phyloP scores from a whole-genome alignment of 1,140 invertebrate genomes.

The Dendroctonus valens region DNA sequence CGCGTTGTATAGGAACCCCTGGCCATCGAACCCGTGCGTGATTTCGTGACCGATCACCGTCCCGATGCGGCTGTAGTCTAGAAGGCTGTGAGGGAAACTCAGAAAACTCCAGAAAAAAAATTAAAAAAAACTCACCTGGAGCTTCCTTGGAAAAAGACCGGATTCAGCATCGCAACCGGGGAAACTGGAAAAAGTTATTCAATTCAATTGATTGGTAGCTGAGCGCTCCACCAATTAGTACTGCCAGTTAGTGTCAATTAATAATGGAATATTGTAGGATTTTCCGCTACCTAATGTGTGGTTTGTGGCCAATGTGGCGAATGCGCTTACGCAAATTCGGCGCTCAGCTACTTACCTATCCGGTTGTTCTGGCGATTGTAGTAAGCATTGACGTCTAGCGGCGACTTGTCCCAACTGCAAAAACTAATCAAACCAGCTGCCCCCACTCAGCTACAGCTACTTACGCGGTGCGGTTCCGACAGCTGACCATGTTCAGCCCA shows the following conservation, averaged over 20 bases:
- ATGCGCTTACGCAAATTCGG: no score
- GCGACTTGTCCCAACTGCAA: constrained; percentile 47
- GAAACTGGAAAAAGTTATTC: constrained; percentile 38
- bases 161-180: constrained; percentile 44
- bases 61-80: constrained; percentile 58
- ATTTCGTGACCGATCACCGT: constrained; percentile 62
- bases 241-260: no score
- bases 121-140: constrained; percentile 16
- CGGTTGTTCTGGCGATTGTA: constrained; percentile 45
- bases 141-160: constrained; percentile 42
- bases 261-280: no score
- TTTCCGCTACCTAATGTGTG: no score
- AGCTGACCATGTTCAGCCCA: constrained; percentile 36
- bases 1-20: constrained; percentile 58
- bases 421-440: background rate
- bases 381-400: constrained; percentile 44
- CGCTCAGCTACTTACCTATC: constrained; percentile 41
- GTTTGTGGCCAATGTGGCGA: no score
- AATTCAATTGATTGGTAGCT: no score
- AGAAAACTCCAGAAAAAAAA: background rate
- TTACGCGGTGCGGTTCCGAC: constrained; percentile 40
- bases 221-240: no score
- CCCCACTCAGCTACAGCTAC: background rate
- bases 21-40: constrained; percentile 60
- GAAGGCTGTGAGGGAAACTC: constrained; percentile 29